phyloP scores from a whole-genome alignment of 2,888 invertebrate genomes.

The Cryptops parisi region DNA sequence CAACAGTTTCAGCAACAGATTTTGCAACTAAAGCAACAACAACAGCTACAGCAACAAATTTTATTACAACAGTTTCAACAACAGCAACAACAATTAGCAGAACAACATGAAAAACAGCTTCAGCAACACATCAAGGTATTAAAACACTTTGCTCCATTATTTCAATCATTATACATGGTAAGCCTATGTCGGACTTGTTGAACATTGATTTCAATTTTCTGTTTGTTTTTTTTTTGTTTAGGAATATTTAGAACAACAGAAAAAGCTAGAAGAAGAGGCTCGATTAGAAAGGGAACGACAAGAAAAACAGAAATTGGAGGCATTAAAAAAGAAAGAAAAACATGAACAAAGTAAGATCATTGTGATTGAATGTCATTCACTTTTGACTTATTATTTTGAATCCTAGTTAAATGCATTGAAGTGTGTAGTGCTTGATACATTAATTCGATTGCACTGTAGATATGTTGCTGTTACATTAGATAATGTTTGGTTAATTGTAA shows the following conservation, averaged over 20 bases:
- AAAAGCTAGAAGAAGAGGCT: constrained; percentile 53
- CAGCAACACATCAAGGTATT: constrained; percentile 77
- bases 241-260: constrained; percentile 76
- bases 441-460: too few species aligned
- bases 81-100: constrained; percentile 75
- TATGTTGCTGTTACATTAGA: too few species aligned
- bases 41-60: constrained; percentile 82
- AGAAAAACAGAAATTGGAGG: constrained; percentile 69
- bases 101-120: constrained; percentile 79
- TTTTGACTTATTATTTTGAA: not conserved
- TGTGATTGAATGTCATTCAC: not conserved
- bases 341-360: constrained; percentile 61
- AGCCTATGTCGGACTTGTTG: too few species aligned
- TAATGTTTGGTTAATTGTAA: too few species aligned
- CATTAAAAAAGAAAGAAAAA: constrained; percentile 81
- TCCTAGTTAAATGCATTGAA: too few species aligned
- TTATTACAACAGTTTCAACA: constrained; percentile 81
- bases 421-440: too few species aligned
- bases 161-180: too few species aligned
- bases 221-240: constrained; percentile 25
- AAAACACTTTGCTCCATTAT: too few species aligned
- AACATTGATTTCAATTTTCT: too few species aligned
- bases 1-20: constrained; percentile 52
- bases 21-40: constrained; percentile 79
- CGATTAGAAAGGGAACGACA: constrained; percentile 50